phyloP scores from a whole-genome alignment of 2,797 vertebrate genomes.

The Chaenodraco wilsoni region DNA sequence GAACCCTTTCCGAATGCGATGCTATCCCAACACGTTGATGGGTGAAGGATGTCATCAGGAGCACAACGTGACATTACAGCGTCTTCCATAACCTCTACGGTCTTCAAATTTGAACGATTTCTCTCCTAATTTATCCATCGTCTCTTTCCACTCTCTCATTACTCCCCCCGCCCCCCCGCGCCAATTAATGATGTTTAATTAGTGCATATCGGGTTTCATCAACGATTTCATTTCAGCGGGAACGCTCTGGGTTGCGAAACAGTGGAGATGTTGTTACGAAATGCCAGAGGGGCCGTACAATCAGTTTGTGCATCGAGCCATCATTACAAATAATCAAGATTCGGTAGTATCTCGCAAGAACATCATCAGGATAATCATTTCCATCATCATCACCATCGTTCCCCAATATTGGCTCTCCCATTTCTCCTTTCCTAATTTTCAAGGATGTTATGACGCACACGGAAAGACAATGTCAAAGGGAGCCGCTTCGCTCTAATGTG shows the following conservation, averaged over 20 bases:
- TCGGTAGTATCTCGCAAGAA: slow-evolving; percentile 29
- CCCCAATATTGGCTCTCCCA: slow-evolving; percentile 21
- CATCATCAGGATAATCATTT: slow-evolving; percentile 57
- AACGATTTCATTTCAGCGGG: slow-evolving; percentile 46
- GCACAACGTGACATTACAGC: not conserved
- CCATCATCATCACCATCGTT: slow-evolving; percentile 38
- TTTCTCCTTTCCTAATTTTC: slow-evolving; percentile 52
- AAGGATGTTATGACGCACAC: slow-evolving; percentile 31
- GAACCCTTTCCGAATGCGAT: not conserved
- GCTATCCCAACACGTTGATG: not conserved
- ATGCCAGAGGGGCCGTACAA: slow-evolving; percentile 46
- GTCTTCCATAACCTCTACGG: not conserved
- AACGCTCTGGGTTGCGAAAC: slow-evolving; percentile 17
- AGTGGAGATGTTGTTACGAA: slow-evolving; percentile 19
- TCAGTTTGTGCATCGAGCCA: slow-evolving; percentile 62
- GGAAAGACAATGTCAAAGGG: slow-evolving; percentile 25
- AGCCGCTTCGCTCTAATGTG: slow-evolving; percentile 51
- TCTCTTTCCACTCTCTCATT: slow-evolving; percentile 32
- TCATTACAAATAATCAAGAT: slow-evolving; percentile 62
- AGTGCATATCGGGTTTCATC: slow-evolving; percentile 54
- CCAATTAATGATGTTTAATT: slow-evolving; percentile 68
- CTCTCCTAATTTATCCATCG: slow-evolving; percentile 9
- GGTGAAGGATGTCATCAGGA: not conserved
- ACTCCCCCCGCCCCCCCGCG: slow-evolving; percentile 14
- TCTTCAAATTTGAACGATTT: slow-evolving; percentile 35